Evolutionary conservation across 2,888 invertebrate species (phyloP), one percentile per base, ranked within the genome.

Genomic region (Sthenelais limicola): DNA sequence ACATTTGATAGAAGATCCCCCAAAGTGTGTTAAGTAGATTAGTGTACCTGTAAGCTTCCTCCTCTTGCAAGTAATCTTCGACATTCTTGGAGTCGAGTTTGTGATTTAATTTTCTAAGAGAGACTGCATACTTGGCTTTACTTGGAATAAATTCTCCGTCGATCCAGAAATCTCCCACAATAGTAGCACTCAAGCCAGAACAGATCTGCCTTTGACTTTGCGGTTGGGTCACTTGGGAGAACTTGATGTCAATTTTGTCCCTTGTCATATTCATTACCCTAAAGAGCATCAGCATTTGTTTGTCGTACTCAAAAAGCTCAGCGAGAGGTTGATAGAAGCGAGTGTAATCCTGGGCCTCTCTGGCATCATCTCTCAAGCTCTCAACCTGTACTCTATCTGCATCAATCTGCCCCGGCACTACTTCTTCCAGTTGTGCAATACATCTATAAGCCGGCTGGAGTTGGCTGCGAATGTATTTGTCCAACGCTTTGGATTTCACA

Each of bases 31-130:
- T 9, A 26, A 62, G 9, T 26, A 5, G 5, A 26, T 26, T 71
- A n/a, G n/a, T n/a, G n/a, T 75, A 81, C 82, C 78, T 79, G 72
- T 80, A 80, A 12, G 79, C 79, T 49, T 74, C 75, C 58, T 80
- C 78, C 35, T 78, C 77, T 58, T 67, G 67, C 7, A 77, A 73
- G 33, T 77, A 76, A 43, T 78, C 73, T 24, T 72, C 70, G 21
- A 81, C 76, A 52, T 73, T 79, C 5, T 76, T n/a, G 47, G 74
- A 51, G 54, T 74, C 70, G 66, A 75, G 51, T 38, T 77, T 56
- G 47, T 58, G 38, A 54, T 73, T 58, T 73, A 71, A 21, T 78
- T 71, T 51, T 74, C 73, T 5, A 77, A 76, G 28, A 62, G 68
- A n/a, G n/a, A 68, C 68, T 12, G 56, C 70, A 58, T 52, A 38